A percentile compares a stretch with the other conserved stretches of the same genome.
Evolutionary conservation across 2,888 invertebrate genomes (phyloP).

Genomic region (Spodoptera picta): DNA sequence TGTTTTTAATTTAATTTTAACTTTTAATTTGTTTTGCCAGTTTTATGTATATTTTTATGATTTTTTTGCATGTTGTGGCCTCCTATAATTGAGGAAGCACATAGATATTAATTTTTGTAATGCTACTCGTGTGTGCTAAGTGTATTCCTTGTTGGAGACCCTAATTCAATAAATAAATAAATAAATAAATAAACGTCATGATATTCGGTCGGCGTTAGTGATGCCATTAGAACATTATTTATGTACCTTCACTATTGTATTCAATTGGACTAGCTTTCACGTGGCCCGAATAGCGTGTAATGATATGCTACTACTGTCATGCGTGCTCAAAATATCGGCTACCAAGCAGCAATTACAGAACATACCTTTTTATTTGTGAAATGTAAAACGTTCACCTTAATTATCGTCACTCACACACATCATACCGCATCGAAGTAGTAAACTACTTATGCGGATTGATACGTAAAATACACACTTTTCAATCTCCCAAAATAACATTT

Average conservation of each 20-base stretch:
- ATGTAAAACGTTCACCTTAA: constrained; percentile 19
- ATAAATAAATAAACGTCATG: too few relatives aligned
- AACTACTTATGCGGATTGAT: constrained; percentile 3
- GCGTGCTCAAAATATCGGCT: constrained; percentile 42
- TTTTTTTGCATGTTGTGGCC: too few relatives aligned
- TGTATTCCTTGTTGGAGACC: too few relatives aligned
- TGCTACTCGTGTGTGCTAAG: too few relatives aligned
- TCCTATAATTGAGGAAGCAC: too few relatives aligned
- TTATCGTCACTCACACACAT: neutral
- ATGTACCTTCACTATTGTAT: constrained; percentile 56
- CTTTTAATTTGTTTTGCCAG: too few relatives aligned
- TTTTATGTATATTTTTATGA: too few relatives aligned
- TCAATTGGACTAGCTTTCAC: constrained; percentile 61
- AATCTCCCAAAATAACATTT: too few relatives aligned
- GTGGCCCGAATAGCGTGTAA: constrained; percentile 56
- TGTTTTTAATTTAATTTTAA: too few relatives aligned
- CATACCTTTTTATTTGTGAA: constrained; percentile 19
- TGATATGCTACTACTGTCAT: constrained; percentile 44
- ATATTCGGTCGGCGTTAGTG: constrained; percentile 16
- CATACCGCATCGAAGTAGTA: neutral
- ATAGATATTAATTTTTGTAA: too few relatives aligned
- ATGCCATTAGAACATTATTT: constrained; percentile 22
- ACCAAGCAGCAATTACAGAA: constrained; percentile 35
- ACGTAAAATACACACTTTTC: neutral
- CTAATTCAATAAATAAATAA: too few relatives aligned